Percentiles rank a stretch among this genome's conserved stretches.
Conservation (phyloP, 1,140 invertebrate genomes). For the Brachionus koreanus region DNA sequence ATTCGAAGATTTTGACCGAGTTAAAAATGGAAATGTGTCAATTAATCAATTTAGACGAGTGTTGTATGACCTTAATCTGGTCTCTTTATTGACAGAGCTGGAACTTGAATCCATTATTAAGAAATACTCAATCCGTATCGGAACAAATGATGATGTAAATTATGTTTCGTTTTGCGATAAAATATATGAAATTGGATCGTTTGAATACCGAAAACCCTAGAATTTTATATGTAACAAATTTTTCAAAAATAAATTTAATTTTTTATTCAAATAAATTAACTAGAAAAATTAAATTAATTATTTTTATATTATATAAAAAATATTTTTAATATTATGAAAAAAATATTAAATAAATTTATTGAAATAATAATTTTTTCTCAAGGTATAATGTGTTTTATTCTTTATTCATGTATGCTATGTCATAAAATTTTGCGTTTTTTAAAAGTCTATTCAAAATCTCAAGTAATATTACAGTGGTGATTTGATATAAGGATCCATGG, state of each 20-base stretch:
- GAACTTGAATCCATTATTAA: constrained; percentile 52
- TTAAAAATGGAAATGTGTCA: constrained; percentile 56
- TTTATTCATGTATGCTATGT: too few species aligned
- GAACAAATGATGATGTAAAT: constrained; percentile 54
- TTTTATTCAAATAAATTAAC: background rate
- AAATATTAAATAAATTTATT: too few species aligned
- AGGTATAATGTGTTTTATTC: too few species aligned
- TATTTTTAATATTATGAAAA: too few species aligned
- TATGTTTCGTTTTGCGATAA: constrained; percentile 57
- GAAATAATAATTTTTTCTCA: too few species aligned
- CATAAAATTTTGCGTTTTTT: too few species aligned
- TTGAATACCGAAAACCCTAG: constrained; percentile 48
- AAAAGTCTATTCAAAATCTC: too few species aligned
- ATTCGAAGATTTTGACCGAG: constrained; percentile 58
- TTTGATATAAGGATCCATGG: too few species aligned
- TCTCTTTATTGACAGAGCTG: constrained; percentile 50
- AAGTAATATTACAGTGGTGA: too few species aligned
- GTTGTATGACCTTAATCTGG: constrained; percentile 54
- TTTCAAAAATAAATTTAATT: background rate
- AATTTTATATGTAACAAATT: background rate
- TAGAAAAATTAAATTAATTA: background rate
- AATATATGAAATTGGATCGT: constrained; percentile 54
- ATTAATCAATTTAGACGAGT: constrained; percentile 56
- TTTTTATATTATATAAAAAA: too few species aligned
- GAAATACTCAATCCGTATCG: constrained; percentile 54